A percentile compares a stretch with the other conserved stretches of the same genome.
Conservation (phyloP, 2,113 vertebrate species). For the Proteles cristata region DNA sequence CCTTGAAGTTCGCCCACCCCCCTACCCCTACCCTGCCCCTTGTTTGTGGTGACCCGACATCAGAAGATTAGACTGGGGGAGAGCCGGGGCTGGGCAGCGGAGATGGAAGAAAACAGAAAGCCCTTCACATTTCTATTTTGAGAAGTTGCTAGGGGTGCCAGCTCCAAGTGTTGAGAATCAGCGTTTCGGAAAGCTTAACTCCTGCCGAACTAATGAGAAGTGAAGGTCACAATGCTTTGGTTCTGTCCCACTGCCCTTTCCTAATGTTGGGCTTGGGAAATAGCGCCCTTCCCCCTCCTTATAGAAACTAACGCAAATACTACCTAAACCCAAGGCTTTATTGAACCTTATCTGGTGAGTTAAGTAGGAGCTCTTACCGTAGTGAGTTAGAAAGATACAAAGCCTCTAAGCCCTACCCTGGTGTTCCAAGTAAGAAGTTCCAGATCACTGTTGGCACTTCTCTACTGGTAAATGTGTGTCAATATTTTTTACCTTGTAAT, state of each 20-base stretch:
- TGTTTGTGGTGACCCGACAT: not conserved
- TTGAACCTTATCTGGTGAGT: not conserved
- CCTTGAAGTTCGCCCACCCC: not conserved
- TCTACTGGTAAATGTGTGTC: not conserved
- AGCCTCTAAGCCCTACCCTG: not conserved
- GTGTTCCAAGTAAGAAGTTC: not conserved
- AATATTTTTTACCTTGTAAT: not conserved
- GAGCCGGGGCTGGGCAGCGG: slow-evolving; percentile 1
- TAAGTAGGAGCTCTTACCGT: not conserved
- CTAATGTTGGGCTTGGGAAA: not conserved
- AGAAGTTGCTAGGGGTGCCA: slow-evolving; percentile 73
- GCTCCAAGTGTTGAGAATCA: slow-evolving; percentile 30
- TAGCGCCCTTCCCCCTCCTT: not conserved
- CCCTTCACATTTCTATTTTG: slow-evolving; percentile 77
- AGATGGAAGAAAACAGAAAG: slow-evolving; percentile 60
- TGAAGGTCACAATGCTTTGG: not conserved
- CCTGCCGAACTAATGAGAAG: slow-evolving; percentile 11
- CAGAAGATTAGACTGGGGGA: not conserved
- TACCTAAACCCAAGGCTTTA: not conserved
- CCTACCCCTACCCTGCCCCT: not conserved
- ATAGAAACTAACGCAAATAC: not conserved
- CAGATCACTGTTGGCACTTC: not conserved
- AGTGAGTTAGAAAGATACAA: not conserved
- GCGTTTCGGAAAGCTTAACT: slow-evolving; percentile 63
- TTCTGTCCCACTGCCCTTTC: not conserved